Conservation (phyloP, 2,888 invertebrate species). For the Eupithecia dodoneata region DNA sequence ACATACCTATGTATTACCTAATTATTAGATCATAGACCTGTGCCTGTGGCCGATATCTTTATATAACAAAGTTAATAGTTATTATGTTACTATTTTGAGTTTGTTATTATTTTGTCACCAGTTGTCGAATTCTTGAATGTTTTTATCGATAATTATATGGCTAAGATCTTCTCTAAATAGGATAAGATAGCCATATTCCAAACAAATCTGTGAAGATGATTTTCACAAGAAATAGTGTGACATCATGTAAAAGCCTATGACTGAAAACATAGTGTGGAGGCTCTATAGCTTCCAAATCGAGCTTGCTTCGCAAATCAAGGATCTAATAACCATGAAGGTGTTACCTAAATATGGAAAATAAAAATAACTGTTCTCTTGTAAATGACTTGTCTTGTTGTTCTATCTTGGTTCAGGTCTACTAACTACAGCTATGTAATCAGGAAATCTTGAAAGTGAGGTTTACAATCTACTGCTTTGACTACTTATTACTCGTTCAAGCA, state of each 20-base stretch:
- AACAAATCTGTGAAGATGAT: no score
- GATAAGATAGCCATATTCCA: no score
- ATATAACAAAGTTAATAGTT: no score
- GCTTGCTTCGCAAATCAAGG: background rate
- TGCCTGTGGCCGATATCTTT: no score
- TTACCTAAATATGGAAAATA: background rate
- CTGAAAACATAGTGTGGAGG: background rate
- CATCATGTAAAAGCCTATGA: background rate
- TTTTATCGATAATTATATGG: no score
- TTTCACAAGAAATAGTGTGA: no score
- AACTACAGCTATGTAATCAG: conserved; percentile 18
- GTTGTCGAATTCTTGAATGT: no score
- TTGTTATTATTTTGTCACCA: no score
- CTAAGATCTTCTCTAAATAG: no score
- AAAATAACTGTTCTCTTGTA: background rate
- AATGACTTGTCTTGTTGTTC: background rate
- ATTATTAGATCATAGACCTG: no score
- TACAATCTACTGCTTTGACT: conserved; percentile 53
- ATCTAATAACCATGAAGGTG: background rate
- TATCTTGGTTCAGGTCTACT: conserved; percentile 12
- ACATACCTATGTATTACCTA: no score
- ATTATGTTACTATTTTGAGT: no score
- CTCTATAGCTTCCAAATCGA: background rate
- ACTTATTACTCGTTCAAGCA: conserved; percentile 54
- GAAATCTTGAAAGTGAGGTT: conserved; percentile 41